Evolutionary conservation across 2,888 invertebrate genomes (phyloP).

Genomic region (Dinocampus coccinellae): DNA sequence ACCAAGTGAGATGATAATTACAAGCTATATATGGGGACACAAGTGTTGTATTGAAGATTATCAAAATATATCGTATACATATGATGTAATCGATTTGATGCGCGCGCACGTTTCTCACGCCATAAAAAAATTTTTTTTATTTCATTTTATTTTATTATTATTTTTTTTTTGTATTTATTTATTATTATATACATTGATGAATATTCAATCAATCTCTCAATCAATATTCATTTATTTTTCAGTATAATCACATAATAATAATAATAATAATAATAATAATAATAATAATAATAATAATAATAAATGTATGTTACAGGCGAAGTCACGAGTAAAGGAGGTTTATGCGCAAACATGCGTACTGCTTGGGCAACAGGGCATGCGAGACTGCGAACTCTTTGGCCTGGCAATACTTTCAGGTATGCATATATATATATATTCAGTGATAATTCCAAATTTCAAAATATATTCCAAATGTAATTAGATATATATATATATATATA

Average conservation of each 20-base stretch:
- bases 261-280: background rate
- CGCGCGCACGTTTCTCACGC: too few relatives aligned
- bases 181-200: too few relatives aligned
- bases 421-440: slow-evolving; percentile 58
- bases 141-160: too few relatives aligned
- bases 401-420: slow-evolving; percentile 87
- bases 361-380: slow-evolving; percentile 85
- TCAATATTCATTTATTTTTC: background rate
- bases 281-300: background rate
- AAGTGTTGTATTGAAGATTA: too few relatives aligned
- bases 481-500: background rate
- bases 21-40: background rate
- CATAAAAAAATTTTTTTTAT: too few relatives aligned
- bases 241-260: too few relatives aligned
- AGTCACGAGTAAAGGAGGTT: slow-evolving; percentile 86
- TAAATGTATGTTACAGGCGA: slow-evolving; percentile 74
- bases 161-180: too few relatives aligned
- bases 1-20: too few relatives aligned
- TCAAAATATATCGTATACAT: too few relatives aligned
- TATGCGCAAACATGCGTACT: slow-evolving; percentile 85
- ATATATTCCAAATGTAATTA: background rate
- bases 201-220: background rate
- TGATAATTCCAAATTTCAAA: too few relatives aligned
- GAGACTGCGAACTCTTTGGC: slow-evolving; percentile 88
- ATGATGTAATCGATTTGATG: too few relatives aligned